Evolutionary conservation across 2,888 invertebrate species (phyloP).

Genomic region (Coremacera marginata): DNA sequence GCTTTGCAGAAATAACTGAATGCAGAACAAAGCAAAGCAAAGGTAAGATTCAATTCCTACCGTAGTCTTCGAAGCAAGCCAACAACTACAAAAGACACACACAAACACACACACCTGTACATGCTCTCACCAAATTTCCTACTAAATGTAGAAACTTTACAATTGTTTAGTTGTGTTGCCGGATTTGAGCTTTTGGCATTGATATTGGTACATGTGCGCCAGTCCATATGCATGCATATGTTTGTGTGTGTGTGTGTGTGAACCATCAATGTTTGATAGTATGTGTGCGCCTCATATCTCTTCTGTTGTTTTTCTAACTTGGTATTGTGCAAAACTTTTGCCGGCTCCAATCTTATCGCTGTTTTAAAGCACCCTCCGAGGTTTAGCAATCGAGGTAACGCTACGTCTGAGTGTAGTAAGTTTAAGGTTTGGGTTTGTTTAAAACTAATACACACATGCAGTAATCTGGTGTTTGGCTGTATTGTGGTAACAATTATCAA

Average conservation of each 20-base stretch:
- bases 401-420: conserved; percentile 3
- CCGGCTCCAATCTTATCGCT: conserved; percentile 69
- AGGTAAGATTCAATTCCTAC: conserved; percentile 14
- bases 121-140: conserved; percentile 27
- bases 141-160: conserved; percentile 47
- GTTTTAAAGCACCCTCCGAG: conserved; percentile 61
- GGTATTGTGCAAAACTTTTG: conserved; percentile 56
- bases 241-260: conserved; percentile 51
- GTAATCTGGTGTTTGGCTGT: no score
- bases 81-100: conserved; percentile 4
- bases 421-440: background rate
- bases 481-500: background rate
- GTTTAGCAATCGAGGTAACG: conserved; percentile 28
- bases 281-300: conserved; percentile 31
- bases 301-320: background rate
- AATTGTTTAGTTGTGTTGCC: conserved; percentile 48
- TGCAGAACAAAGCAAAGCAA: conserved; percentile 5
- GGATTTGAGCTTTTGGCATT: conserved; percentile 38
- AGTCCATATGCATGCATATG: conserved; percentile 39
- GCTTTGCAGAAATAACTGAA: conserved; percentile 46
- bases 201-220: conserved; percentile 36
- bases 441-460: background rate
- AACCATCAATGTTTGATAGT: conserved; percentile 46
- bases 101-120: conserved; percentile 13
- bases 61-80: background rate